Percentiles rank a stretch among this genome's conserved stretches.
These are phyloP conservation scores for Harpegnathos saltator DNA, from an alignment of 1,140 invertebrate genomes.

Conservation along the genomic window DNA sequence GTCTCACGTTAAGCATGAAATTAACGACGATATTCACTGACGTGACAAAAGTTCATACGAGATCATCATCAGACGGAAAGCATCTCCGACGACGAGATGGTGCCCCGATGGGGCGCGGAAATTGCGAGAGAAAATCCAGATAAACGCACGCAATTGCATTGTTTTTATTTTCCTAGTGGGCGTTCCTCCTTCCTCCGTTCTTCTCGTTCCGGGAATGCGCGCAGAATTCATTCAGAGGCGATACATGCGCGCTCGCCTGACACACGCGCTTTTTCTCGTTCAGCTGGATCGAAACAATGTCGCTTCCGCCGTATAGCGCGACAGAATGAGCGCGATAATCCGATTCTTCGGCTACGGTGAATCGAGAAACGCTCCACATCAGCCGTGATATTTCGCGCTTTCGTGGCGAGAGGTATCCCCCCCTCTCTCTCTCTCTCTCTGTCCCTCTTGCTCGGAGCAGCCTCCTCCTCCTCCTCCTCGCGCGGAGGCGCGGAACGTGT, in stretches of 20 bases:
- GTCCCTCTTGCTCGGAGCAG: no score
- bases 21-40: no score
- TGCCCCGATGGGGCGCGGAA: no score
- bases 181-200: background rate
- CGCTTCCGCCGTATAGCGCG: background rate
- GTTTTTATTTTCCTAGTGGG: background rate
- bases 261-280: background rate
- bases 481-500: constrained; percentile 11
- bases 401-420: background rate
- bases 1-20: no score
- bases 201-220: background rate
- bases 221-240: background rate
- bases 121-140: no score
- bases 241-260: background rate
- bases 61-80: no score
- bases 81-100: no score
- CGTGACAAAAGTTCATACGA: no score
- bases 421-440: background rate
- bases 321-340: background rate
- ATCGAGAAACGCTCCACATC: background rate
- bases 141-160: background rate
- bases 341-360: background rate
- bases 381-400: background rate
- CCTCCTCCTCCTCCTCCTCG: no score
- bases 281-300: background rate